Conservation (phyloP, 2,797 vertebrate genomes). For the Galagoides demidoff region DNA sequence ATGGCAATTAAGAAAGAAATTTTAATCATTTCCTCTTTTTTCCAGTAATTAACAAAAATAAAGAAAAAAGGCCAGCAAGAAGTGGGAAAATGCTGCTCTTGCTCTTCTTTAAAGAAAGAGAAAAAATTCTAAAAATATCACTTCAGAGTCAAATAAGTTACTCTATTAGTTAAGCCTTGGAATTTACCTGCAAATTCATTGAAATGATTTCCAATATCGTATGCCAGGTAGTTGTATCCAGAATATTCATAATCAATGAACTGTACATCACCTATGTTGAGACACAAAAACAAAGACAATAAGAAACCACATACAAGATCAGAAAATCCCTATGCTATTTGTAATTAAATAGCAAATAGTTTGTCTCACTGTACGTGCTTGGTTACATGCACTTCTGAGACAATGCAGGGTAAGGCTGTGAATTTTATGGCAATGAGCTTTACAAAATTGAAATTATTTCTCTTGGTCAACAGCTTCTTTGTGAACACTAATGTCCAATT, state of each 20-base stretch:
- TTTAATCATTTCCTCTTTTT: neutral
- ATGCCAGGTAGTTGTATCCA: slow-evolving; percentile 99
- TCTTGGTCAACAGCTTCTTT: slow-evolving; percentile 71
- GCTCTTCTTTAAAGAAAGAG: neutral
- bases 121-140: neutral
- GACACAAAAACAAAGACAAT: slow-evolving; percentile 88
- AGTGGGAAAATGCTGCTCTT: neutral
- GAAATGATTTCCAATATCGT: slow-evolving; percentile 99
- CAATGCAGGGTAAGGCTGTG: slow-evolving; percentile 79
- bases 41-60: neutral
- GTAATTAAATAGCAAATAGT: slow-evolving; percentile 71
- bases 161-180: neutral
- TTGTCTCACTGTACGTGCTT: slow-evolving; percentile 69
- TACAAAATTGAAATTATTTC: slow-evolving; percentile 68
- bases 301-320: slow-evolving; percentile 69
- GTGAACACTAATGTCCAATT: slow-evolving; percentile 20
- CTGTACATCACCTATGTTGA: slow-evolving; percentile 94
- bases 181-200: slow-evolving; percentile 98
- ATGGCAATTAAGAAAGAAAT: neutral
- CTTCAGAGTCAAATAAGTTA: slow-evolving; percentile 27
- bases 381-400: slow-evolving; percentile 79
- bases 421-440: slow-evolving; percentile 76
- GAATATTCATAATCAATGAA: slow-evolving; percentile 99
- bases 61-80: neutral
- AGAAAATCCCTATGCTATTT: slow-evolving; percentile 70